Evolutionary conservation across 2,797 vertebrate species (phyloP).

Genomic region (Clamator glandarius): DNA sequence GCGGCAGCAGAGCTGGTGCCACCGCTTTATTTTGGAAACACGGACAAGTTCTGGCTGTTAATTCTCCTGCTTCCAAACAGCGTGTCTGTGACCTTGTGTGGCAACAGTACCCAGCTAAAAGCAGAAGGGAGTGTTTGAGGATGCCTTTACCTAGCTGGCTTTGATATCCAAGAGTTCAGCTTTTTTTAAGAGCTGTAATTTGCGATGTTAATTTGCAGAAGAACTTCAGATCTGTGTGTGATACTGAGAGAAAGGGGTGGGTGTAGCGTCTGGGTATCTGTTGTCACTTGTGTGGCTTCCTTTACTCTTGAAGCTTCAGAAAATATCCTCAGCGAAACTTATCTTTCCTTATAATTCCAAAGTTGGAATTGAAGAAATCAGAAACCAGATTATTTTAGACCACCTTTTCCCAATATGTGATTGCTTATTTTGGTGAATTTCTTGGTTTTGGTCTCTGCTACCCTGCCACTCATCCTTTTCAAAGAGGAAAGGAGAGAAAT

Average conservation of each 20-base stretch:
- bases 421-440: not conserved
- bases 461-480: not conserved
- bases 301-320: not conserved
- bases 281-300: not conserved
- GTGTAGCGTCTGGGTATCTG: not conserved
- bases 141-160: not conserved
- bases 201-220: not conserved
- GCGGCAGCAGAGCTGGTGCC: not conserved
- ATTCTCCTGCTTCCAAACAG: not conserved
- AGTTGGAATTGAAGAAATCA: not conserved
- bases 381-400: not conserved
- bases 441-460: not conserved
- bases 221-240: not conserved
- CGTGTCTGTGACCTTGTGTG: constrained; percentile 6
- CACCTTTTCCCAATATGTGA: not conserved
- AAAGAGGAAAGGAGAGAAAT: not conserved
- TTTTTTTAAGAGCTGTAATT: not conserved
- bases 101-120: not conserved
- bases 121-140: not conserved
- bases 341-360: not conserved
- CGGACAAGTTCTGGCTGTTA: not conserved
- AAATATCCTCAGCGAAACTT: not conserved
- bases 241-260: not conserved
- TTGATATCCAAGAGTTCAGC: not conserved
- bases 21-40: constrained; percentile 44